Evolutionary conservation across 2,797 vertebrate genomes (phyloP).

Genomic region (Chiloscyllium punctatum): DNA sequence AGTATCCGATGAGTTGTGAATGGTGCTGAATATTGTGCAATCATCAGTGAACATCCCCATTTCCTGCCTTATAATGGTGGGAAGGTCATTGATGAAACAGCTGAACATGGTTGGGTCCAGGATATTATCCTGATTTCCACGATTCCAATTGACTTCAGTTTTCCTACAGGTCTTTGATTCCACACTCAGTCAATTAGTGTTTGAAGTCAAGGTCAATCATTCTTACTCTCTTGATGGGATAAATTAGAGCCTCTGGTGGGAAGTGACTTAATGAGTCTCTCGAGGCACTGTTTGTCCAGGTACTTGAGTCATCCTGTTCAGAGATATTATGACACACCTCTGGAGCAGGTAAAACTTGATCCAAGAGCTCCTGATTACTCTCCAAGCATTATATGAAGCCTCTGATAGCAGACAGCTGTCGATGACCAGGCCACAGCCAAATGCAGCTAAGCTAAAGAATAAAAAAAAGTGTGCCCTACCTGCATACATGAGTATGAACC

Average conservation of each 20-base stretch:
- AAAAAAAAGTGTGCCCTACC: not conserved
- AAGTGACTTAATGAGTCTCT: not conserved
- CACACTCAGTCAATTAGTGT: not conserved
- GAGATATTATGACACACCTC: no score
- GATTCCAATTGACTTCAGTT: not conserved
- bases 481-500: no score
- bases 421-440: not conserved
- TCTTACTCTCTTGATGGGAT: not conserved
- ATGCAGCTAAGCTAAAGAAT: not conserved
- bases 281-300: not conserved
- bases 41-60: no score
- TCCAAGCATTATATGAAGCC: not conserved
- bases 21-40: no score
- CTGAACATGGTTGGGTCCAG: no score
- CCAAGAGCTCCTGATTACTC: no score
- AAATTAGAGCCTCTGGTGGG: not conserved
- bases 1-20: no score
- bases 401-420: not conserved
- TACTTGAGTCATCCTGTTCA: no score
- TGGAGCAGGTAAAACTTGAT: no score
- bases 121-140: no score
- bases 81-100: no score
- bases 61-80: no score
- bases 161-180: not conserved
- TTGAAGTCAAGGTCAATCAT: not conserved